A percentile compares a stretch with the other conserved stretches of the same genome.
Conservation (phyloP, 1,140 invertebrate species). For the Agrilus planipennis region DNA sequence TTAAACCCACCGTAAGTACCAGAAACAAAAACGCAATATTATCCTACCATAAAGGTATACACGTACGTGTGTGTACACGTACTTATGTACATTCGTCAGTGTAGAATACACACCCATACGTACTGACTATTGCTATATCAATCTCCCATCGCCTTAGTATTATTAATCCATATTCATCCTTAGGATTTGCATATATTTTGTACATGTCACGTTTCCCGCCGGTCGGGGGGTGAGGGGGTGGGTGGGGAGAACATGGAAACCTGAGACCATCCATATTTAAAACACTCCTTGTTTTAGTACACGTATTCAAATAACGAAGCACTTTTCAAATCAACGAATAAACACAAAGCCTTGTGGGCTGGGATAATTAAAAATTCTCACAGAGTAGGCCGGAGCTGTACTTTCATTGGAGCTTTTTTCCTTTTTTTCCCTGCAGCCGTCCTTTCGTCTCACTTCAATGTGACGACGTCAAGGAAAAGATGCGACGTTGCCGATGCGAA, state of each 20-base stretch:
- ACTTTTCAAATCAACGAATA: conserved; percentile 26
- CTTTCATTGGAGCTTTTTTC: conserved; percentile 17
- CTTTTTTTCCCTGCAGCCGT: conserved; percentile 3
- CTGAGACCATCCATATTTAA: conserved; percentile 10
- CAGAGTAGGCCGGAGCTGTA: conserved; percentile 16
- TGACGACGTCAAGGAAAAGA: no score
- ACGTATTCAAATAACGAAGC: conserved; percentile 18
- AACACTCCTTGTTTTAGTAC: conserved; percentile 11
- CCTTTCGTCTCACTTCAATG: neutral
- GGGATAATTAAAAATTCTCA: conserved; percentile 33
- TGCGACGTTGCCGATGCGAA: no score
- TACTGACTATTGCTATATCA: no score
- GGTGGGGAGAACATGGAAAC: neutral
- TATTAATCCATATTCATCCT: no score
- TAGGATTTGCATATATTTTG: no score
- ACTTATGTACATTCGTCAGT: no score
- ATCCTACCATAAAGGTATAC: no score
- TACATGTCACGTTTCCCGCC: neutral
- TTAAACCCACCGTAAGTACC: no score
- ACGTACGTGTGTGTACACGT: no score
- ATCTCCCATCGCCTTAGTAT: no score
- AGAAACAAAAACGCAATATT: no score
- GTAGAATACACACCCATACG: no score
- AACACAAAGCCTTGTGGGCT: conserved; percentile 31
- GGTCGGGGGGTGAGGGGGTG: neutral